Evolutionary conservation across 2,113 vertebrate genomes (phyloP).

Genomic region (Hemiscyllium ocellatum): DNA sequence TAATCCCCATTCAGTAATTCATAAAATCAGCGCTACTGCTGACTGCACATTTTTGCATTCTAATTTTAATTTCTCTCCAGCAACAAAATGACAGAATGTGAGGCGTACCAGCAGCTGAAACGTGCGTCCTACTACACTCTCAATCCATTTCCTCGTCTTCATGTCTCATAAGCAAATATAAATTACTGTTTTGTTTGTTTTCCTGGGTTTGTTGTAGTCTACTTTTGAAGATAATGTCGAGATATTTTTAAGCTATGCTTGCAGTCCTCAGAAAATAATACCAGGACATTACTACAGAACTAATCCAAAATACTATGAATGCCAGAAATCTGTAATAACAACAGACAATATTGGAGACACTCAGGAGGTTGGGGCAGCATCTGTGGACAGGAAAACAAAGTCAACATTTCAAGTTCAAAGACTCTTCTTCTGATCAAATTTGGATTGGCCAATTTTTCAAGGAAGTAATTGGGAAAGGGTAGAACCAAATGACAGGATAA

Average conservation of each 20-base stretch:
- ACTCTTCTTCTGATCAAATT: not conserved
- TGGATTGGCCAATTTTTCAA: not conserved
- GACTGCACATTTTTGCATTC: not conserved
- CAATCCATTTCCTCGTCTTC: not conserved
- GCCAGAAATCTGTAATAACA: too few relatives aligned
- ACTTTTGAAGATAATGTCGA: not conserved
- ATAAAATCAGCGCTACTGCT: not conserved
- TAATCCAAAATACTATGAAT: too few relatives aligned
- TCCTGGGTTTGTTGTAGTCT: not conserved
- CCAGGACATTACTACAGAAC: not conserved
- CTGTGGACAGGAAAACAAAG: too few relatives aligned
- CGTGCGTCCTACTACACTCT: not conserved
- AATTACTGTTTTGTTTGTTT: not conserved
- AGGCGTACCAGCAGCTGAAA: not conserved
- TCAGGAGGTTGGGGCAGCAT: too few relatives aligned
- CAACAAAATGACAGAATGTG: not conserved
- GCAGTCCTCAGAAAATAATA: not conserved
- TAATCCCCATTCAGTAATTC: not conserved
- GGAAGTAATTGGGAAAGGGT: not conserved
- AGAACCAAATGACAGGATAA: not conserved
- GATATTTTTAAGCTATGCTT: not conserved
- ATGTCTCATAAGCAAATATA: not conserved
- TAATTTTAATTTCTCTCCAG: not conserved
- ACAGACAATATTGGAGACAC: too few relatives aligned
- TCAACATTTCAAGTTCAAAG: too few relatives aligned